Conservation (phyloP, 2,797 vertebrate genomes). For the Perodicticus potto region DNA sequence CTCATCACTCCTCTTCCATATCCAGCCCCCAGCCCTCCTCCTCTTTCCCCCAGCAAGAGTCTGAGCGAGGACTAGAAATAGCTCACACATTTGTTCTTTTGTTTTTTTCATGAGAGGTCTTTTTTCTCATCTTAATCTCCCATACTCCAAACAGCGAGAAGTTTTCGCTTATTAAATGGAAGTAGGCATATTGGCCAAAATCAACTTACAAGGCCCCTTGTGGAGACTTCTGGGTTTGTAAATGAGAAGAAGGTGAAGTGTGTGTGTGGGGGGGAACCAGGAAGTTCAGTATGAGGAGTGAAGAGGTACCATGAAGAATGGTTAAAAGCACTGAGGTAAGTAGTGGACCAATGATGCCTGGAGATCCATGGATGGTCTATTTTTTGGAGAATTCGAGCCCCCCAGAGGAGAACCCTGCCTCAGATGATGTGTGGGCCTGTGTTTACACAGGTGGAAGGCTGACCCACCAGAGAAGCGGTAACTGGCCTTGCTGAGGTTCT, state of each 20-base stretch:
- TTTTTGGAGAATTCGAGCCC: background rate
- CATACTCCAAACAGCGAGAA: background rate
- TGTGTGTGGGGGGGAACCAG: background rate
- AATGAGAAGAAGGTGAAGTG: slow-evolving; percentile 24
- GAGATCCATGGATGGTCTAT: background rate
- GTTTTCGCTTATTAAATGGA: background rate
- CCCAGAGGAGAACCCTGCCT: background rate
- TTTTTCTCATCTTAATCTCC: background rate
- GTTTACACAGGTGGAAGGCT: background rate
- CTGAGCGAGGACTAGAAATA: slow-evolving; percentile 4
- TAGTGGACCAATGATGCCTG: too few species aligned
- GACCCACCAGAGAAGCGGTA: background rate
- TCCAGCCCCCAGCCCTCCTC: background rate
- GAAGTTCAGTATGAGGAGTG: background rate
- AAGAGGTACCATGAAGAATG: background rate
- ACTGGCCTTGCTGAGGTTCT: background rate
- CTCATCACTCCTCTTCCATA: background rate
- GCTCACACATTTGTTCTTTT: background rate
- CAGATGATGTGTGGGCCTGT: background rate
- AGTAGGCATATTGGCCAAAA: background rate
- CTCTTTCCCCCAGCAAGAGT: background rate
- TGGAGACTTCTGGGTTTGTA: background rate
- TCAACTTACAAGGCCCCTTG: background rate
- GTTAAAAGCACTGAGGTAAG: background rate
- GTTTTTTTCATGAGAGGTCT: background rate